Evolutionary conservation across 2,113 vertebrate species (phyloP).

Genomic region (Anseranas semipalmata): DNA sequence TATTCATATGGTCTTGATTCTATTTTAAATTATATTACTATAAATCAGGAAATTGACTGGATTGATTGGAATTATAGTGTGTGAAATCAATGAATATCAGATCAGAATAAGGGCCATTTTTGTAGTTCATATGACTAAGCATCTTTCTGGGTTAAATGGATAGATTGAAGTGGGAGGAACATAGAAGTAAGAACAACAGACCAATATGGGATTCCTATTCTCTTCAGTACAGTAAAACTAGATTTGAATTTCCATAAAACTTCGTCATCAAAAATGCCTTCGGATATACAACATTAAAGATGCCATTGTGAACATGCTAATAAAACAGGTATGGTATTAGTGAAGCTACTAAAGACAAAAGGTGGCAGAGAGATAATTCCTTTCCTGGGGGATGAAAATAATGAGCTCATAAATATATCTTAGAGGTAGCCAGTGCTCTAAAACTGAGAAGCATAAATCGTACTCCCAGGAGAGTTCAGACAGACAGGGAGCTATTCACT

Average conservation of each 20-base stretch:
- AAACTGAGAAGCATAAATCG: conserved; percentile 39
- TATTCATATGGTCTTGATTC: conserved; percentile 6
- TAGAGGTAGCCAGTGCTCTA: conserved; percentile 45
- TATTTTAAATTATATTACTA: neutral
- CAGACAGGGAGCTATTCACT: conserved; percentile 34
- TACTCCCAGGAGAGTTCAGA: conserved; percentile 16
- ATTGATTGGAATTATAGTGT: neutral
- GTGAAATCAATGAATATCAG: neutral
- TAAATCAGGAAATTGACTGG: neutral
- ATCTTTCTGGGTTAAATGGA: neutral
- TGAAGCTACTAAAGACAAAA: conserved; percentile 32
- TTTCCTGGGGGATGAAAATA: conserved; percentile 56
- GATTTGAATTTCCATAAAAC: conserved; percentile 24
- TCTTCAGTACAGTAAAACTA: neutral
- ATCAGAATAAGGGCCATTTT: neutral
- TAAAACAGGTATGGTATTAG: conserved; percentile 47
- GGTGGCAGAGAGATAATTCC: conserved; percentile 16
- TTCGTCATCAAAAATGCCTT: conserved; percentile 14
- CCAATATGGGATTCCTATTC: neutral
- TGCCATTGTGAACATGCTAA: conserved; percentile 14
- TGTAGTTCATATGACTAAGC: neutral
- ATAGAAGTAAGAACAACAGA: conserved; percentile 22
- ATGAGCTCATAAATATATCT: conserved; percentile 63
- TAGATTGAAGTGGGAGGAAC: neutral
- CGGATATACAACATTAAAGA: conserved; percentile 1